phyloP scores from a whole-genome alignment of 2,797 vertebrate genomes.

The Rhincodon typus region DNA sequence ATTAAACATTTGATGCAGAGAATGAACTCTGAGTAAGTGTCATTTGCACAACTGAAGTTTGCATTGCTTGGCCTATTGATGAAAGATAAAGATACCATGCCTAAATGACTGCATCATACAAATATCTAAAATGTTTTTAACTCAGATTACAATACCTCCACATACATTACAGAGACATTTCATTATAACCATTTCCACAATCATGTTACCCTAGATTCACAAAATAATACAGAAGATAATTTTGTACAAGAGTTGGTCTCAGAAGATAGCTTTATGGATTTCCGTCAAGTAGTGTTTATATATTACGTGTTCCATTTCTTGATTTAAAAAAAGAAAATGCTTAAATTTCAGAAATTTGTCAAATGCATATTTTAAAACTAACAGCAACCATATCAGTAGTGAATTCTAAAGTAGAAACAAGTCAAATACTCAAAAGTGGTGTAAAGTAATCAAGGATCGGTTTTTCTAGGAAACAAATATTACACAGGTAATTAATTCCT shows the following conservation, averaged over 20 bases:
- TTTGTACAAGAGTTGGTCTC: neutral
- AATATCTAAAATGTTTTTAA: slow-evolving; percentile 2
- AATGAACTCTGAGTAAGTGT: neutral
- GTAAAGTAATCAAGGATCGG: neutral
- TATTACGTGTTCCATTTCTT: neutral
- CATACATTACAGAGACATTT: neutral
- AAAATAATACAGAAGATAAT: neutral
- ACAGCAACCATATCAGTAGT: neutral
- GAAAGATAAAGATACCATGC: neutral
- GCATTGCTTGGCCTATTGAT: neutral
- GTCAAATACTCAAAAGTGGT: neutral
- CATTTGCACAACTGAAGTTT: slow-evolving; percentile 24
- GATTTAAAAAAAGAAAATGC: neutral
- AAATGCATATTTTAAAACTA: neutral
- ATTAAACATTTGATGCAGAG: neutral
- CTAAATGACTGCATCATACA: neutral
- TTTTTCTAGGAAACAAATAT: neutral
- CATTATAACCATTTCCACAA: slow-evolving; percentile 11
- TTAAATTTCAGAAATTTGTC: neutral
- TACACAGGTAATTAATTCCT: neutral
- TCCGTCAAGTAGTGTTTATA: neutral
- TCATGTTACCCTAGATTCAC: neutral
- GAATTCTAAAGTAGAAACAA: neutral
- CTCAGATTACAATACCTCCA: neutral
- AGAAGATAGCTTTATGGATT: neutral